Base-by-base conservation (phyloP, 2,888 invertebrate genomes). In the Axea sp. region DNA sequence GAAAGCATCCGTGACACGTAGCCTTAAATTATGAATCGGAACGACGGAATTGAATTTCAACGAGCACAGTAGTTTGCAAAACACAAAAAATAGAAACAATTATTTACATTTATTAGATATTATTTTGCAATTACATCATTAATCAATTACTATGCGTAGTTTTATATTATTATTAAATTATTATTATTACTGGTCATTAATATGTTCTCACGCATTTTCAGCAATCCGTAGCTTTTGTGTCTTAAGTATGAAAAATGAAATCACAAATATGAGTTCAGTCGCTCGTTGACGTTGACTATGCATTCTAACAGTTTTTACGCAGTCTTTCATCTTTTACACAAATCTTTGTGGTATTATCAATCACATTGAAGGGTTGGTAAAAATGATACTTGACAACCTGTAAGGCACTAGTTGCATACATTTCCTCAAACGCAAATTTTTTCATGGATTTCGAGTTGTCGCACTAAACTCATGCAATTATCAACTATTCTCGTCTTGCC, bases 21-120 rank as follows among this genome's bases (percentile, higher is more conserved):
- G n/a, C n/a, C n/a, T n/a, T n/a, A n/a, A n/a, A n/a, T n/a, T n/a
- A n/a, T n/a, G n/a, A n/a, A n/a, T n/a, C n/a, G n/a, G n/a, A n/a
- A n/a, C n/a, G n/a, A n/a, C n/a, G n/a, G n/a, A n/a, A n/a, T n/a
- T n/a, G n/a, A n/a, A n/a, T n/a, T n/a, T n/a, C n/a, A n/a, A n/a
- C n/a, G n/a, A n/a, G n/a, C n/a, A n/a, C n/a, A n/a, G n/a, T n/a
- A n/a, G n/a, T n/a, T n/a, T n/a, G n/a, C n/a, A n/a, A n/a, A n/a
- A n/a, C n/a, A n/a, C n/a, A n/a, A n/a, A n/a, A n/a, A 30, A 9
- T 51, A 43, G 45, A 67, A 67, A 55, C 55, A 55, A 57, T 55
- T 67, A 67, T 67, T 41, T 67, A 67, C 65, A 67, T 47, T 55
- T 67, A 47, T 67, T 65, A 26, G 35, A 31, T 37, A 51, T 65